These are phyloP conservation scores for Rhinichthys osculus DNA, from an alignment of 2,797 vertebrate species.

Conservation along the genomic window DNA sequence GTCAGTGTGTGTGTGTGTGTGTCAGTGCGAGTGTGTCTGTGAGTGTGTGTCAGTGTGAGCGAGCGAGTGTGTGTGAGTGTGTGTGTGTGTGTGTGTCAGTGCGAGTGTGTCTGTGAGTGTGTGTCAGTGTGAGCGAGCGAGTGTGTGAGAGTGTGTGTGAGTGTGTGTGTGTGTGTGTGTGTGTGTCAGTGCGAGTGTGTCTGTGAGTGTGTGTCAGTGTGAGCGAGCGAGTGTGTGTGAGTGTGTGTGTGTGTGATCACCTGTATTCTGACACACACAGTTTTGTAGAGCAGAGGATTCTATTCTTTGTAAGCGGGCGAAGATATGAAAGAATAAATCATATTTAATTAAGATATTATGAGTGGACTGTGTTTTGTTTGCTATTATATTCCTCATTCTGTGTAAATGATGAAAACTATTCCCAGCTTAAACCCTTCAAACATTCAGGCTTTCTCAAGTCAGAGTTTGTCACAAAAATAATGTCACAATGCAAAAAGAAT, in stretches of 20 bases:
- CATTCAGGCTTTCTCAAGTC: not conserved
- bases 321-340: constrained; percentile 77
- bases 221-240: not conserved
- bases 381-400: constrained; percentile 28
- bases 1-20: not conserved
- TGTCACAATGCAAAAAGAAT: too few relatives aligned
- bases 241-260: constrained; percentile 51
- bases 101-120: too few relatives aligned
- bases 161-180: not conserved
- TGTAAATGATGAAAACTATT: not conserved
- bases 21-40: too few relatives aligned
- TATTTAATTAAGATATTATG: constrained; percentile 76
- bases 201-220: not conserved
- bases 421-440: not conserved
- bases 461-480: not conserved
- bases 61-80: too few relatives aligned
- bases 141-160: too few relatives aligned
- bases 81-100: too few relatives aligned
- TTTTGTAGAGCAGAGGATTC: constrained; percentile 78
- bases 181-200: too few relatives aligned
- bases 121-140: too few relatives aligned
- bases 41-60: too few relatives aligned
- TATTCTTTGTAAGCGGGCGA: constrained; percentile 79
- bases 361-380: constrained; percentile 29
- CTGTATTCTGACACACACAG: constrained; percentile 75